Evolutionary conservation across 2,797 vertebrate genomes (phyloP).

Genomic region (Poeciliopsis presidionis): DNA sequence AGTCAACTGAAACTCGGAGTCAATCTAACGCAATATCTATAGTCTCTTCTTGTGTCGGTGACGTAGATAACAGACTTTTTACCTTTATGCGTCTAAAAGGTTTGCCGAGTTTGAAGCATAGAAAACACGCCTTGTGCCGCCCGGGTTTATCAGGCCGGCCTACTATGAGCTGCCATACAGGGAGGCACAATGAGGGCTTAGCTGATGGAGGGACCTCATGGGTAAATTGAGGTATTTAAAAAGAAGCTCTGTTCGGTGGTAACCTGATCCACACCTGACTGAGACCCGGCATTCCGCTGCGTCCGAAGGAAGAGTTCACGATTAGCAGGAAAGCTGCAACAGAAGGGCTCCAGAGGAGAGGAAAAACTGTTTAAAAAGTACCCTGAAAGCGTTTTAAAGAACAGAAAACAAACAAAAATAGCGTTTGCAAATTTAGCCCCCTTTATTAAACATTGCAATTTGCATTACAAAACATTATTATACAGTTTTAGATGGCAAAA

Average conservation of each 20-base stretch:
- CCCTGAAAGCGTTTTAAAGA: conserved; percentile 4
- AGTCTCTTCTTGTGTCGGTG: conserved; percentile 8
- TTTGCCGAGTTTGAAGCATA: conserved; percentile 24
- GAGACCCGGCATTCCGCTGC: conserved; percentile 79
- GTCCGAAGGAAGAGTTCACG: conserved; percentile 69
- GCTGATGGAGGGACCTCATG: conserved; percentile 74
- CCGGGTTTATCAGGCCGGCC: conserved; percentile 46
- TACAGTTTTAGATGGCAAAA: conserved; percentile 15
- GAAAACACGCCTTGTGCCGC: conserved; percentile 60
- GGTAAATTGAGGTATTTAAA: conserved; percentile 83
- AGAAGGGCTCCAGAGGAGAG: conserved; percentile 33
- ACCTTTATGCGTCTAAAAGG: neutral
- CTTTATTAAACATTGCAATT: conserved; percentile 55
- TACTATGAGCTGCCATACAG: conserved; percentile 54
- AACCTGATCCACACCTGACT: conserved; percentile 82
- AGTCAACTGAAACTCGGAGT: conserved; percentile 52
- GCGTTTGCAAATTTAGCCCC: conserved; percentile 13
- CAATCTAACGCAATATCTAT: conserved; percentile 50
- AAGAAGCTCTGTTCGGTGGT: conserved; percentile 84
- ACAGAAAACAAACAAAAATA: conserved; percentile 35
- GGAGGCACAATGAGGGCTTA: conserved; percentile 77
- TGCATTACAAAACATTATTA: conserved; percentile 26
- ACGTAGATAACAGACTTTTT: neutral
- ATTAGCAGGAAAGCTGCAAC: conserved; percentile 59
- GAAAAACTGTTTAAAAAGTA: conserved; percentile 3